Evolutionary conservation across 2,888 invertebrate genomes (phyloP).

Genomic region (Cephus nigrinus): DNA sequence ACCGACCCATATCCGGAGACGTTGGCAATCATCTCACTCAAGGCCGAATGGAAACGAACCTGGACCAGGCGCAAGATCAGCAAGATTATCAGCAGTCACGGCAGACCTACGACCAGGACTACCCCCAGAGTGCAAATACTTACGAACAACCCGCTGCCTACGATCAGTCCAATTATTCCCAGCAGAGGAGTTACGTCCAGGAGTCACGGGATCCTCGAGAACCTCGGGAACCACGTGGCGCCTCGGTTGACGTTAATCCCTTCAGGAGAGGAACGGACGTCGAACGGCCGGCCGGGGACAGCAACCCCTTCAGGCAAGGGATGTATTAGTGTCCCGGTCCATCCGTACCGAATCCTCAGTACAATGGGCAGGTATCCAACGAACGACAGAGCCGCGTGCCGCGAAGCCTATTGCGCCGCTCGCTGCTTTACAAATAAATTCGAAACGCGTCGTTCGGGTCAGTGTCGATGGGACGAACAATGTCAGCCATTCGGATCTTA

Average conservation of each 20-base stretch:
- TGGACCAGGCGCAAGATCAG: constrained; percentile 63
- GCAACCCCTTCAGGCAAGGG: constrained; percentile 87
- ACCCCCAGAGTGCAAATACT: constrained; percentile 52
- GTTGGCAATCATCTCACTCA: constrained; percentile 77
- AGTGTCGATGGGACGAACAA: background rate
- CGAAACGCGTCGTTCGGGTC: background rate
- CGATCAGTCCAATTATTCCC: constrained; percentile 19
- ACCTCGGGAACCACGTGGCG: constrained; percentile 31
- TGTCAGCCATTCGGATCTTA: background rate
- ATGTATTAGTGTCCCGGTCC: constrained; percentile 62
- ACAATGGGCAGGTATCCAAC: background rate
- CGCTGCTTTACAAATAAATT: background rate
- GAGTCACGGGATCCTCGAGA: constrained; percentile 29
- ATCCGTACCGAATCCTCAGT: background rate
- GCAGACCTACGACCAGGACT: constrained; percentile 67
- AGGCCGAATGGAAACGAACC: constrained; percentile 57
- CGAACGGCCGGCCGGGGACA: constrained; percentile 69
- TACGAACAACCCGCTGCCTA: constrained; percentile 59
- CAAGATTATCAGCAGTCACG: constrained; percentile 55
- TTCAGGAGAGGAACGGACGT: constrained; percentile 68
- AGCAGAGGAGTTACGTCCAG: constrained; percentile 18
- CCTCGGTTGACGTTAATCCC: constrained; percentile 60
- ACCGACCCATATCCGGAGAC: constrained; percentile 81
- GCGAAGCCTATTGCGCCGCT: background rate
- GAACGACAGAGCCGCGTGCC: background rate